Conservation (phyloP, 1,140 invertebrate genomes). For the Bactericera cockerelli region DNA sequence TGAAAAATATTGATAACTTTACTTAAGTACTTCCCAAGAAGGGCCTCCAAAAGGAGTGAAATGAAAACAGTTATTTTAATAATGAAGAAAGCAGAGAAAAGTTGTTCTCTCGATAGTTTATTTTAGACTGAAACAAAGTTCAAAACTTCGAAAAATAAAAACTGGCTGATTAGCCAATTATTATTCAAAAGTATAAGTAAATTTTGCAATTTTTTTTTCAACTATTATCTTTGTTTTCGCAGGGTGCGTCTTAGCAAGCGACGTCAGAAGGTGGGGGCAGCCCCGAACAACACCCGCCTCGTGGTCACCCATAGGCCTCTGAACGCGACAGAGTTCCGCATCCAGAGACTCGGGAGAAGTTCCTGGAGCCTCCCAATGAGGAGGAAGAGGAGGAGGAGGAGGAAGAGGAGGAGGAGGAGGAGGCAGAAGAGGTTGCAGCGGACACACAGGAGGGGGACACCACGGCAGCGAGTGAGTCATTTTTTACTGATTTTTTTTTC, state of each 20-base stretch:
- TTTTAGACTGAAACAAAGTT: too few relatives aligned
- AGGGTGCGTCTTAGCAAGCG: constrained; percentile 82
- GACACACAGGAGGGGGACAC: constrained; percentile 9
- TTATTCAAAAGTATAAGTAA: too few relatives aligned
- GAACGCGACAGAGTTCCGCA: constrained; percentile 68
- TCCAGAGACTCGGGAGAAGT: constrained; percentile 73
- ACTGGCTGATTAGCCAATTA: too few relatives aligned
- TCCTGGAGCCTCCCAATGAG: constrained; percentile 66
- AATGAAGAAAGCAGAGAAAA: too few relatives aligned
- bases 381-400: constrained; percentile 56
- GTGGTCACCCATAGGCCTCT: constrained; percentile 81
- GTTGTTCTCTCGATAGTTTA: too few relatives aligned
- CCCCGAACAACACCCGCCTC: constrained; percentile 65
- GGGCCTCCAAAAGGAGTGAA: too few relatives aligned
- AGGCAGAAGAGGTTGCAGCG: constrained; percentile 15
- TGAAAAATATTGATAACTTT: too few relatives aligned
- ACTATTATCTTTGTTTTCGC: constrained; percentile 12
- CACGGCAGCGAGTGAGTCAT: constrained; percentile 13
- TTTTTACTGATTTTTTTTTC: too few relatives aligned
- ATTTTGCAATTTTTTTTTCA: background rate
- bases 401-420: constrained; percentile 21
- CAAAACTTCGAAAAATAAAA: too few relatives aligned
- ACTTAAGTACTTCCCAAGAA: too few relatives aligned
- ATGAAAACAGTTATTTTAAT: too few relatives aligned
- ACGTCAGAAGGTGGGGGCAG: constrained; percentile 52